A percentile compares a stretch with the other conserved stretches of the same genome.
These are phyloP conservation scores for Hartigia nigra DNA, from an alignment of 2,888 invertebrate species.

Conservation along the genomic window DNA sequence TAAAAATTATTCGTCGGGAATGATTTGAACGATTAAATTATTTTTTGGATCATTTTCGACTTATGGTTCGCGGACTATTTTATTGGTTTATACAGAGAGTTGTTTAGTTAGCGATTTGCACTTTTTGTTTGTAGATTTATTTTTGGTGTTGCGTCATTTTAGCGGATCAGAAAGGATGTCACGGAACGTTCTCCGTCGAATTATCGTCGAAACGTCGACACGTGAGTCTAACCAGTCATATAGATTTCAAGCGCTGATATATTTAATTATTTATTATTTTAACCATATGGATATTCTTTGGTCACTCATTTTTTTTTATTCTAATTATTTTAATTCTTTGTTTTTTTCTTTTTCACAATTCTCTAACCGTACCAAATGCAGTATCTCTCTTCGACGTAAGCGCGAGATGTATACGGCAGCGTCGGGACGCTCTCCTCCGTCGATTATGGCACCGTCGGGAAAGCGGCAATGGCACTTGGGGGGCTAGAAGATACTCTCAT, in stretches of 20 bases:
- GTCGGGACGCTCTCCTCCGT: constrained; percentile 23
- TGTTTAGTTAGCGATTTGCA: not conserved
- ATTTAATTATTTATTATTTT: too few relatives aligned
- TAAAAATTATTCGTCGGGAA: not conserved
- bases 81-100: not conserved
- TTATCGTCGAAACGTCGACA: not conserved
- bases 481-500: constrained; percentile 50
- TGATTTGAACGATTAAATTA: not conserved
- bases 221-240: too few relatives aligned
- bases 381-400: not conserved
- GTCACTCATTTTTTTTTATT: not conserved
- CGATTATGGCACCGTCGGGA: constrained; percentile 58
- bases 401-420: constrained; percentile 4
- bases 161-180: not conserved
- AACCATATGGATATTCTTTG: not conserved
- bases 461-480: constrained; percentile 50
- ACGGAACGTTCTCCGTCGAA: not conserved
- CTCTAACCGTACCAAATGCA: not conserved
- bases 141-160: not conserved
- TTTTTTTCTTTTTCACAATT: not conserved
- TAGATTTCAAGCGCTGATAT: too few relatives aligned
- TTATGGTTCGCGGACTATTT: not conserved
- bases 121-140: not conserved
- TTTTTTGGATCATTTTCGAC: not conserved
- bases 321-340: not conserved